These are phyloP conservation scores for Trichonephila clavata DNA, from an alignment of 1,140 invertebrate genomes.

Conservation along the genomic window DNA sequence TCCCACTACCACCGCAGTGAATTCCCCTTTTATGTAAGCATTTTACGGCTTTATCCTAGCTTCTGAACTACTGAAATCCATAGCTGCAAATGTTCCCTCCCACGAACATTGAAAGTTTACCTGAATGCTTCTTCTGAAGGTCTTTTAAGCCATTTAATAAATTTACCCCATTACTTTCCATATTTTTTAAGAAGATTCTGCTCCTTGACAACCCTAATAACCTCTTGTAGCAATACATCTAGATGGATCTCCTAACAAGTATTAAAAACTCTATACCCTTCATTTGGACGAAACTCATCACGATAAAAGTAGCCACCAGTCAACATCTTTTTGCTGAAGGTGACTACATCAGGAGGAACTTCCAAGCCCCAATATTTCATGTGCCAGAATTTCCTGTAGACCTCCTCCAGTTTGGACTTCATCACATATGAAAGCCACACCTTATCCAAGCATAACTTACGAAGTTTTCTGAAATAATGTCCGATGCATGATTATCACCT, in stretches of 20 bases:
- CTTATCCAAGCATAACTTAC: constrained; percentile 88
- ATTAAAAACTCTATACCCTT: constrained; percentile 97
- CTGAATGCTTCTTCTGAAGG: constrained; percentile 87
- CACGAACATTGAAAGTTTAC: constrained; percentile 90
- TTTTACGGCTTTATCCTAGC: constrained; percentile 90
- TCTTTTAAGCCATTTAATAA: constrained; percentile 87
- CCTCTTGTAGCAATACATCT: constrained; percentile 93
- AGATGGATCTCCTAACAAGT: constrained; percentile 99
- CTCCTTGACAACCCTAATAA: constrained; percentile 91
- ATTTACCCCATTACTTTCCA: constrained; percentile 88
- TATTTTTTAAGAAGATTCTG: constrained; percentile 91
- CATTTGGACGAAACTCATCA: constrained; percentile 86
- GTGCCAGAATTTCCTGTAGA: constrained; percentile 98
- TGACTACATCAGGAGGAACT: constrained; percentile 94
- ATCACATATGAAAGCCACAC: constrained; percentile 91
- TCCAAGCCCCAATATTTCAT: constrained; percentile 95
- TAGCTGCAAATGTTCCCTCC: constrained; percentile 94
- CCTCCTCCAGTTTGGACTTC: constrained; percentile 99
- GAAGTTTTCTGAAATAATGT: constrained; percentile 94
- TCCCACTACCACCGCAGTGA: constrained; percentile 93
- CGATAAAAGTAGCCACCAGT: constrained; percentile 96
- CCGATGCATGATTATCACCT: constrained; percentile 96
- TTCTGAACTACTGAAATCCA: constrained; percentile 87
- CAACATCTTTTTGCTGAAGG: constrained; percentile 99
- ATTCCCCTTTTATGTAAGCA: constrained; percentile 89